These are phyloP conservation scores for Ormyrus pomaceus DNA, from an alignment of 2,888 invertebrate genomes.

Conservation along the genomic window DNA sequence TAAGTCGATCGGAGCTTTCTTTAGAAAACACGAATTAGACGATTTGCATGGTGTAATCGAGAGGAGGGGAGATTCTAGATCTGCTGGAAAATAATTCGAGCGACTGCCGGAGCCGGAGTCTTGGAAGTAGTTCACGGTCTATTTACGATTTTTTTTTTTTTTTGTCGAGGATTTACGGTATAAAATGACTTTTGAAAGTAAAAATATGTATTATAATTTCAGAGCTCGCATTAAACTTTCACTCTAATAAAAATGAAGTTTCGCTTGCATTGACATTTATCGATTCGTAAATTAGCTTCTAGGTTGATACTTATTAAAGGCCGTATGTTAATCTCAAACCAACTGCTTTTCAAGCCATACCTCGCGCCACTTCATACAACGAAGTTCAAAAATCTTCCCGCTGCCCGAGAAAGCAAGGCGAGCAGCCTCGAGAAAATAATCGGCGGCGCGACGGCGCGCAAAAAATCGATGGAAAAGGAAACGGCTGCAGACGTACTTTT, in stretches of 20 bases:
- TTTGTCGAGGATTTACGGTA: conserved; percentile 10
- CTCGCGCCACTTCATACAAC: too few species aligned
- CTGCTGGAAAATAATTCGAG: too few species aligned
- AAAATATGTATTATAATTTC: neutral
- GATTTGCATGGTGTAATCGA: too few species aligned
- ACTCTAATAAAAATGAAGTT: conserved; percentile 45
- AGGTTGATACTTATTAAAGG: too few species aligned
- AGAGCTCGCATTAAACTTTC: conserved; percentile 33
- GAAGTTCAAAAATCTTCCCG: too few species aligned
- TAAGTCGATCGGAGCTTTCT: too few species aligned
- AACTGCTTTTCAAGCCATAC: neutral
- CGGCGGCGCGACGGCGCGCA: neutral
- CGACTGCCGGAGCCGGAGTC: too few species aligned
- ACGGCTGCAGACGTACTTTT: neutral
- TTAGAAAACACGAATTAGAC: neutral
- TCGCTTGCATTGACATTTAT: conserved; percentile 16
- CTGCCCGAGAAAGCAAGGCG: too few species aligned
- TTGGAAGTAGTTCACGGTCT: too few species aligned
- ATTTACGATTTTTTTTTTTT: conserved; percentile 2
- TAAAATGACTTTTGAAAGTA: conserved; percentile 23
- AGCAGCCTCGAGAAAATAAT: neutral
- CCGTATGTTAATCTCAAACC: too few species aligned
- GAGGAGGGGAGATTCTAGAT: too few species aligned
- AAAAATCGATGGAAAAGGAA: neutral
- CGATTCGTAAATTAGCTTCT: neutral